Percentiles rank a stretch among this genome's conserved stretches.
phyloP scores from a whole-genome alignment of 2,888 invertebrate genomes.

The Tenthredo notha region DNA sequence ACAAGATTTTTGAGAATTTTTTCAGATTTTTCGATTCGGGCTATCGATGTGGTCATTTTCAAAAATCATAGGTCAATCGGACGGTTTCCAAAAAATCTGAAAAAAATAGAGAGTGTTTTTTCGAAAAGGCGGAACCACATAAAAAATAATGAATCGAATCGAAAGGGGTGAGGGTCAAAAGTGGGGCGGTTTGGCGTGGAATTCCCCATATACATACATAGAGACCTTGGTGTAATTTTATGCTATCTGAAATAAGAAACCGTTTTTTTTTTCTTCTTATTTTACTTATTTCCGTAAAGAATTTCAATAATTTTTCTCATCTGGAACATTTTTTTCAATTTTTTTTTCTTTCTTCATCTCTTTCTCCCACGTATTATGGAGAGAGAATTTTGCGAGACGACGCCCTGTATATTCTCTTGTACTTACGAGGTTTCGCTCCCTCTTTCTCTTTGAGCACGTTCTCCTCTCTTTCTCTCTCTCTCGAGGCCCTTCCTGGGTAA shows the following conservation, averaged over 20 bases:
- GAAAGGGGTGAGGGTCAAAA: too few species aligned
- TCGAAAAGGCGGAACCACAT: too few species aligned
- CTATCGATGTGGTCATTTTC: too few species aligned
- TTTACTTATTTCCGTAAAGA: neutral
- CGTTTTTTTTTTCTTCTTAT: neutral
- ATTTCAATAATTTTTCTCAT: neutral
- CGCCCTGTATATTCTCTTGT: neutral
- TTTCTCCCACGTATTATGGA: neutral
- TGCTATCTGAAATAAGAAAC: neutral
- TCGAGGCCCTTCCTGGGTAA: neutral
- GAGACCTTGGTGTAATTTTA: neutral
- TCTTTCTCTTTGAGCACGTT: conserved; percentile 37
- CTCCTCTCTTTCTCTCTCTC: neutral
- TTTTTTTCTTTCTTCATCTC: neutral
- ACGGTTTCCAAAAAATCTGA: too few species aligned
- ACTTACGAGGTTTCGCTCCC: conserved; percentile 8
- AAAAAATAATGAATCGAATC: too few species aligned
- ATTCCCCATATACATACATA: too few species aligned
- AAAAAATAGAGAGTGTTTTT: too few species aligned
- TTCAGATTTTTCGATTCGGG: too few species aligned
- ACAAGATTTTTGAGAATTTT: too few species aligned
- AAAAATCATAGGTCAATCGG: too few species aligned
- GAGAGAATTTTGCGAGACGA: neutral
- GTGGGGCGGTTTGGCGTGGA: too few species aligned
- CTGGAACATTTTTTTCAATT: neutral